Base-by-base conservation (phyloP, 2,888 invertebrate species). In the Chrysolina oricalcia region DNA sequence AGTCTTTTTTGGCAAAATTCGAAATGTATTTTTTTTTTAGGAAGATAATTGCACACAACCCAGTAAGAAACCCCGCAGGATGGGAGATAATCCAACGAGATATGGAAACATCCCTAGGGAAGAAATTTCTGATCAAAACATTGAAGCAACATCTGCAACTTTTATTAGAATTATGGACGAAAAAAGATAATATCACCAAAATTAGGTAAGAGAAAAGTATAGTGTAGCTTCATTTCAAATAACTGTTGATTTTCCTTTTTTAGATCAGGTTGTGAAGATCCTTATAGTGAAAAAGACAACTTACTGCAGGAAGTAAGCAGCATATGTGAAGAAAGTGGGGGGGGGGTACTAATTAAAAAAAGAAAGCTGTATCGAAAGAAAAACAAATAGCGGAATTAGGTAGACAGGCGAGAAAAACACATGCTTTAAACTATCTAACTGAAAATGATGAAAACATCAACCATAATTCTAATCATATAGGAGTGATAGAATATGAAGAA, bases 251-350 rank as follows among this genome's bases (percentile, higher is more conserved):
- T 68, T 50, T 68, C 17, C 17, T 53, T 68, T 62, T 68, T 50
- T 19, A 69, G 69, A 35, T 69, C 69, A 17, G 56, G 69, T 41
- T 69, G 69, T 69, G 56, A 69, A 69, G 59, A 69, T 53, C 53
- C 69, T 1, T 59, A 69, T 41, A 69, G 69, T 15, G 69, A 56
- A 69, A 69, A 69, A 69, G 69, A 69, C 15, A 11, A 69, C 41
- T 69, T 69, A 69, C 59, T 69, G 21, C 69, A 59, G 40, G 56
- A 69, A 69, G 69, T 69, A 9, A 69, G 53, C 35, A 69, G 53
- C 69, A 59, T 69, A 69, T 69, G 40, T 40, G 13, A 69, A 35
- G 41, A 69, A 53, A 69, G 27, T 56, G 69, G 56, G 35, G 69
- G 56, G 35, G 17, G 41, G 17, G 50, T 69, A 40, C 19, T 53